Evolutionary conservation across 2,113 vertebrate species (phyloP).

Genomic region (Cryptotis parvus): DNA sequence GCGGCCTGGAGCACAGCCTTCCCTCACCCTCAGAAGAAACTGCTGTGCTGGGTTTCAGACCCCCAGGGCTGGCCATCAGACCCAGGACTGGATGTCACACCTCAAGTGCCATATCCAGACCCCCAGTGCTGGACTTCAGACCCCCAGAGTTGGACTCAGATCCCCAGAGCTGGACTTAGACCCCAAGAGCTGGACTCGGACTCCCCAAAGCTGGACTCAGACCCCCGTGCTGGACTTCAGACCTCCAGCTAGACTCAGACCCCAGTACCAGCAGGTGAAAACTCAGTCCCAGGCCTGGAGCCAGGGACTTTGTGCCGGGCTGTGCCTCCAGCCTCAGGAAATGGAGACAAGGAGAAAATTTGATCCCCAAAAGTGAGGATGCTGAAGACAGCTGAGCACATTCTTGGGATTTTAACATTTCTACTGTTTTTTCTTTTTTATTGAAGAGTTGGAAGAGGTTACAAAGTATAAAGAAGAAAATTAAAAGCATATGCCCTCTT

Average conservation of each 20-base stretch:
- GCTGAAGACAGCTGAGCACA: not conserved
- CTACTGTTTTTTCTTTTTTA: not conserved
- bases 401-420: slow-evolving; percentile 22
- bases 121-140: too few relatives aligned
- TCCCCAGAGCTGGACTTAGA: too few relatives aligned
- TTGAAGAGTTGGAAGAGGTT: not conserved
- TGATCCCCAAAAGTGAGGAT: not conserved
- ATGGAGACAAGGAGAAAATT: not conserved
- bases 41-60: not conserved
- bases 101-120: too few relatives aligned
- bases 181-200: too few relatives aligned
- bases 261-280: too few relatives aligned
- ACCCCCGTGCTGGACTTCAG: too few relatives aligned
- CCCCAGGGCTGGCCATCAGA: not conserved
- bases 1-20: not conserved
- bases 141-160: too few relatives aligned
- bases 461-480: slow-evolving; percentile 38
- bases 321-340: not conserved
- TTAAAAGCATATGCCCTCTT: not conserved
- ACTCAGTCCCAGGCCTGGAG: not conserved
- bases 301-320: not conserved
- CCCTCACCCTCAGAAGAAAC: not conserved
- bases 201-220: too few relatives aligned
- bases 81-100: too few relatives aligned
- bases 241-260: too few relatives aligned